Evolutionary conservation across 1,140 invertebrate genomes (phyloP).

Genomic region (Apis cerana): DNA sequence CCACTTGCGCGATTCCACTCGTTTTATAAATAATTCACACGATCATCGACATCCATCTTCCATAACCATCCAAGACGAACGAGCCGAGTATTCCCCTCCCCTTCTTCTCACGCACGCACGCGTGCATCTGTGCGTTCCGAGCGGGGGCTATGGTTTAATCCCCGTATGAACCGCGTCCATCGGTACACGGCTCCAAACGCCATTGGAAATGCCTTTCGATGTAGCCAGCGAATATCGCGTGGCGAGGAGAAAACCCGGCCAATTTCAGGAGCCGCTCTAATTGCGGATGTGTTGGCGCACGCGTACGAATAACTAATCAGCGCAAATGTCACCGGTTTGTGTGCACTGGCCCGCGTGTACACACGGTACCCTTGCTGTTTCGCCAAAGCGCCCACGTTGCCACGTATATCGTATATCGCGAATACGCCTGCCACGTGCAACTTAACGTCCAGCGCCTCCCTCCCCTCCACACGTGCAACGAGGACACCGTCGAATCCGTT

Average conservation of each 20-base stretch:
- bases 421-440: constrained; percentile 43
- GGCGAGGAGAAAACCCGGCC: constrained; percentile 5
- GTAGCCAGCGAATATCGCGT: background rate
- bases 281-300: constrained; percentile 24
- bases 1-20: too few species aligned
- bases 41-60: background rate
- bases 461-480: background rate
- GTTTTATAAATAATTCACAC: background rate
- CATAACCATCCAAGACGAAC: background rate
- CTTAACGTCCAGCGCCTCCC: background rate
- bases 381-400: constrained; percentile 8
- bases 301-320: constrained; percentile 53
- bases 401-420: background rate
- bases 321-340: constrained; percentile 43
- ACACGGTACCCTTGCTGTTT: background rate
- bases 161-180: background rate
- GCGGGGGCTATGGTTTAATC: background rate
- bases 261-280: constrained; percentile 31
- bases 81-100: too few species aligned
- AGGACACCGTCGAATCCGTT: constrained; percentile 13
- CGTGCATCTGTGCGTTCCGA: too few species aligned
- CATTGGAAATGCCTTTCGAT: background rate
- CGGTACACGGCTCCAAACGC: too few species aligned
- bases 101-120: too few species aligned
- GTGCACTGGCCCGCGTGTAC: constrained; percentile 8